Evolutionary conservation across 2,888 invertebrate genomes (phyloP), one percentile per base, ranked within the genome.

Genomic region (Leptinotarsa rubiginosa): DNA sequence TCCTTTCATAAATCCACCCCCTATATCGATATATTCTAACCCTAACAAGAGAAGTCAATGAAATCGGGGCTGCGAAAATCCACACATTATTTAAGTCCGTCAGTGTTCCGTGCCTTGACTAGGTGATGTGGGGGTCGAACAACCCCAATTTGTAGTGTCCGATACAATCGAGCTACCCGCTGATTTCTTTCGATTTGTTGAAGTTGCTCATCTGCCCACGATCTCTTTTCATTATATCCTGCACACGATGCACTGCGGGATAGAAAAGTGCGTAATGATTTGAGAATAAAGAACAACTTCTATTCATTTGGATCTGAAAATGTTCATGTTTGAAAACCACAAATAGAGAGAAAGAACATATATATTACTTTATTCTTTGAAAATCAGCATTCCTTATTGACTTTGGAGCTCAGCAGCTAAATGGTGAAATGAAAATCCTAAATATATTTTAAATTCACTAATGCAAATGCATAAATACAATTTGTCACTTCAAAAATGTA

Each of bases 81-180:
- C 18, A 65, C 22, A 16, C 69, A 50, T 66, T 73, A 65, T 65
- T n/a, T 22, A 65, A 25, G 20, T n/a, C 25, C 54, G n/a, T 62
- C 25, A n/a, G 67, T 47, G 70, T 68, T 62, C 7, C 76, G 72
- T 73, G 74, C 72, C 13, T 66, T 47, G 72, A 66, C 78, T 76
- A 78, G 78, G 78, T 78, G 78, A 52, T 72, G 64, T 47, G 31
- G 59, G 62, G 49, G 65, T 54, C 65, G 67, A 62, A 20, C 59
- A 41, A 56, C 68, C 75, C 75, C 80, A 80, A 80, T 80, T 81
- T 81, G 80, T 77, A 80, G 76, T 81, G 82, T 81, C 82, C 76
- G 77, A 77, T 76, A 78, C 80, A 82, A 79, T 77, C 77, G 77
- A 72, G 71, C 74, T 79, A 62, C 81, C 82, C 81, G 81, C 80